phyloP scores from a whole-genome alignment of 1,140 invertebrate genomes.

The Solenopsis fugax region DNA sequence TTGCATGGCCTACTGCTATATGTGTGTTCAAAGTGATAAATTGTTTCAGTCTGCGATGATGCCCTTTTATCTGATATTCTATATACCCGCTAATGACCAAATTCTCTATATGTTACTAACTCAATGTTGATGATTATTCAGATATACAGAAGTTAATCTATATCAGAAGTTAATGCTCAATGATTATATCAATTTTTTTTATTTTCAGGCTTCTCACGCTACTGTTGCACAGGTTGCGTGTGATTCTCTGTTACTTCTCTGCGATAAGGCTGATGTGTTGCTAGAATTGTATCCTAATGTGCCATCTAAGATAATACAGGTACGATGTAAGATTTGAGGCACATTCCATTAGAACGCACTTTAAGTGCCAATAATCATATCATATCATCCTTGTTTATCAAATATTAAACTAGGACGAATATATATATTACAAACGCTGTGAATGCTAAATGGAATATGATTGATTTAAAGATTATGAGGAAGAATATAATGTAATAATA shows the following conservation, averaged over 20 bases:
- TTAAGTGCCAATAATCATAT: no score
- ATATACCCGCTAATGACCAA: conserved; percentile 46
- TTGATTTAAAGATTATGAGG: conserved; percentile 1
- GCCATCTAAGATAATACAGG: conserved; percentile 91
- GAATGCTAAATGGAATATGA: no score
- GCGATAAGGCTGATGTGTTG: conserved; percentile 92
- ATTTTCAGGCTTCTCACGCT: conserved; percentile 93
- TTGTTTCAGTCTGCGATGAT: conserved; percentile 55
- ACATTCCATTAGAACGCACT: no score
- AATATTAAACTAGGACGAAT: no score
- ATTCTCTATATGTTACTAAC: conserved; percentile 64
- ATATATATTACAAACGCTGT: no score
- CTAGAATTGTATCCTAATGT: conserved; percentile 92
- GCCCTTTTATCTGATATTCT: conserved; percentile 1
- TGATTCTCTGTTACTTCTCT: conserved; percentile 93
- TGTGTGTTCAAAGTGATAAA: conserved; percentile 45
- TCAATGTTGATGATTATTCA: conserved; percentile 51
- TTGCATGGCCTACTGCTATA: conserved; percentile 62
- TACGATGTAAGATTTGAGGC: conserved; percentile 81
- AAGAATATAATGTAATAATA: background rate
- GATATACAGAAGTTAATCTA: conserved; percentile 8
- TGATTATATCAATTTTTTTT: conserved; percentile 65
- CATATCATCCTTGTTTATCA: no score
- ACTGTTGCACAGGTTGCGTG: conserved; percentile 95
- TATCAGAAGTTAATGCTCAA: background rate